Conservation (phyloP, 2,113 vertebrate species). For the Indicator indicator region DNA sequence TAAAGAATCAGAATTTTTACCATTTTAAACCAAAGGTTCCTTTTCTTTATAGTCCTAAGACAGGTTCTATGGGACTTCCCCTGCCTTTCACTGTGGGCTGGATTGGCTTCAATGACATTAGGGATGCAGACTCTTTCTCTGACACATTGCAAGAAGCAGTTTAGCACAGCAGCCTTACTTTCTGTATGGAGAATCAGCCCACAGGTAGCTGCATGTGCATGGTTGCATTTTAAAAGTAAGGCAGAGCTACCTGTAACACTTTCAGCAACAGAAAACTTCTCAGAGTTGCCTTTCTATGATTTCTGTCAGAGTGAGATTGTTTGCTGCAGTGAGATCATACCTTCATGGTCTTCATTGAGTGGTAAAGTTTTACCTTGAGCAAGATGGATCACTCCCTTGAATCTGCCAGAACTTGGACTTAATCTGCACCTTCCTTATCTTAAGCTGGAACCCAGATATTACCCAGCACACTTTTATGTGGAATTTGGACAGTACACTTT, state of each 20-base stretch:
- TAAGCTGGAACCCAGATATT: background rate
- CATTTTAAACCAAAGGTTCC: background rate
- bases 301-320: fast-evolving
- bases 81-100: background rate
- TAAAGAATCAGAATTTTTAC: background rate
- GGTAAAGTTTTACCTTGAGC: background rate
- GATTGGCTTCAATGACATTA: background rate
- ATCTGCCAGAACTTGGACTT: background rate
- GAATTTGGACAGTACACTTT: background rate
- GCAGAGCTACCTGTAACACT: background rate
- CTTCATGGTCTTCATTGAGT: background rate
- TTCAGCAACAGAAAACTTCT: background rate
- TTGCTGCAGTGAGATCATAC: background rate
- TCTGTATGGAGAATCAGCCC: background rate
- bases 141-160: background rate
- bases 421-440: background rate
- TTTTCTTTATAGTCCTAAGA: background rate
- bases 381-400: background rate
- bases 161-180: background rate
- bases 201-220: fast-evolving
- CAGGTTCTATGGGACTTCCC: background rate
- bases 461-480: background rate
- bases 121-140: background rate
- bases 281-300: background rate
- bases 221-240: background rate